A percentile compares a stretch with the other conserved stretches of the same genome.
Evolutionary conservation across 1,140 invertebrate species (phyloP).

Genomic region (Procambarus virginalis): DNA sequence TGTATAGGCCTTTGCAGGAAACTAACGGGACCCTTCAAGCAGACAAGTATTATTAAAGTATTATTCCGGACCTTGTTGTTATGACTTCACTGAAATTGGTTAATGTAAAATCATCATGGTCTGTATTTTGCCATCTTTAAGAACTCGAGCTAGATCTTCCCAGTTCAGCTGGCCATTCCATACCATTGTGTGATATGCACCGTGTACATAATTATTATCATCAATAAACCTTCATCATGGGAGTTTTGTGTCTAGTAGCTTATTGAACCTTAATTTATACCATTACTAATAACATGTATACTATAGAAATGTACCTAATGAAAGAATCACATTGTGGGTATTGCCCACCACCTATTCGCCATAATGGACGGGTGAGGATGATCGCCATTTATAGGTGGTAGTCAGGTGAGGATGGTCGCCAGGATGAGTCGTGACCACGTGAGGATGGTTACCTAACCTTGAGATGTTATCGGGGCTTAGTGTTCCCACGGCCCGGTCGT

Average conservation of each 20-base stretch:
- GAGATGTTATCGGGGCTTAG: no score
- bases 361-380: no score
- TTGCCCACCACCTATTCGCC: no score
- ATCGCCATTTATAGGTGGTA: no score
- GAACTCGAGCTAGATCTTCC: conserved; percentile 29
- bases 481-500: no score
- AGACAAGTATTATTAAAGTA: background rate
- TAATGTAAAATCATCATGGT: conserved; percentile 21
- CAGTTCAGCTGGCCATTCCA: conserved; percentile 62
- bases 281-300: no score
- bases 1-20: background rate
- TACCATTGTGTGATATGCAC: conserved; percentile 60
- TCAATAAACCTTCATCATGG: conserved; percentile 54
- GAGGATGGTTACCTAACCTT: no score
- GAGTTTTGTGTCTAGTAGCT: background rate
- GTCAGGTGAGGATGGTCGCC: no score
- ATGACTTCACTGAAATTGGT: background rate
- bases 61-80: background rate
- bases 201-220: conserved; percentile 54
- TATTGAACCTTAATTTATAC: background rate
- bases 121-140: conserved; percentile 36
- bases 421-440: no score
- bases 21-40: conserved; percentile 24
- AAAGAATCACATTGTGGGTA: no score
- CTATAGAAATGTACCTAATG: no score